Evolutionary conservation across 2,113 vertebrate species (phyloP).

Genomic region (Diphyllodes magnificus): DNA sequence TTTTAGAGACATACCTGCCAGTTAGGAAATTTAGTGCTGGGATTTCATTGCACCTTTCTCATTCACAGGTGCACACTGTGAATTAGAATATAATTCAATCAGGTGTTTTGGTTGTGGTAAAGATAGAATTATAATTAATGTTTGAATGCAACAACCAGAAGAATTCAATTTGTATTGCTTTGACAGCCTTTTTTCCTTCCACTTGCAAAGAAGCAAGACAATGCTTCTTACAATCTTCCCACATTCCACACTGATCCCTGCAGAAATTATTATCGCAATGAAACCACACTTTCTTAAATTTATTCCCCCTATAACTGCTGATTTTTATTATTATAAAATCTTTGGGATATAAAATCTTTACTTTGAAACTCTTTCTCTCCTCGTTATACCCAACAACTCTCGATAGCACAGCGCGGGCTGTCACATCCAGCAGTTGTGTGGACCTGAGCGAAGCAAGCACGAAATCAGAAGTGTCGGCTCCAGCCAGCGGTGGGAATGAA

Average conservation of each 20-base stretch:
- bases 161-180: neutral
- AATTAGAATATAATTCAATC: neutral
- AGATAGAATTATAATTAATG: neutral
- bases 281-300: neutral
- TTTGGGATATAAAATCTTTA: neutral
- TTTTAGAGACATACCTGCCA: neutral
- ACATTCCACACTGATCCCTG: neutral
- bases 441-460: neutral
- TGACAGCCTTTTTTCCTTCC: neutral
- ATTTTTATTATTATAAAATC: neutral
- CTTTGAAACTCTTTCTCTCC: neutral
- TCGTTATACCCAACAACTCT: neutral
- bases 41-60: neutral
- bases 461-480: neutral
- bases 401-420: neutral
- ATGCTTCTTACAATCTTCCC: neutral
- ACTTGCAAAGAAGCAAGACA: neutral
- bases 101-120: neutral
- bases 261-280: neutral
- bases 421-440: neutral
- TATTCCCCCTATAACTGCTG: neutral
- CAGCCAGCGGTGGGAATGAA: neutral
- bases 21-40: neutral
- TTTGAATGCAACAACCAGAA: neutral
- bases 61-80: fast-evolving